Conservation (phyloP, 2,888 invertebrate genomes). For the Conus canariensis region DNA sequence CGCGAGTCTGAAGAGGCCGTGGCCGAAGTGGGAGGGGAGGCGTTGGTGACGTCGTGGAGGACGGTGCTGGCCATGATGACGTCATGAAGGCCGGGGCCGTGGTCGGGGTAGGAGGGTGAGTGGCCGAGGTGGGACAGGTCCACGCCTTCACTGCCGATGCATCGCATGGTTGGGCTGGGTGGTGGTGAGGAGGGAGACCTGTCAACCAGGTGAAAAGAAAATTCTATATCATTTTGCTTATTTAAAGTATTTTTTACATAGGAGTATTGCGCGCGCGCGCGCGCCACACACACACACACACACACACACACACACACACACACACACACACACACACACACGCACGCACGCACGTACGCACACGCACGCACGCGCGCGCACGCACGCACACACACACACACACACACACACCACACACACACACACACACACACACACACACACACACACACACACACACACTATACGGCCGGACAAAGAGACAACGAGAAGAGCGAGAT, state of each 20-base stretch:
- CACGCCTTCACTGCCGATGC: slow-evolving; percentile 2
- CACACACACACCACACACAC: not conserved
- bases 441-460: slow-evolving; percentile 15
- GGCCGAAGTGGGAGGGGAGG: not conserved
- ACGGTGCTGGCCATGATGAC: not conserved
- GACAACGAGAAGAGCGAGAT: no score
- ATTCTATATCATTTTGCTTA: not conserved
- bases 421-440: slow-evolving; percentile 19
- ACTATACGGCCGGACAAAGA: no score
- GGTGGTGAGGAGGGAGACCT: not conserved
- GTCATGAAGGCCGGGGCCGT: not conserved
- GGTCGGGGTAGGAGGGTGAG: not conserved
- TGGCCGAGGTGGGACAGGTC: not conserved
- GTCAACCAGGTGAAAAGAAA: not conserved
- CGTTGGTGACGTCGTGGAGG: not conserved
- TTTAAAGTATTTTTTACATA: not conserved
- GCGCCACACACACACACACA: no score
- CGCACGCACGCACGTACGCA: no score
- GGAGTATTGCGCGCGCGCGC: not conserved
- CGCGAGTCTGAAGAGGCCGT: no score
- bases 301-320: slow-evolving; percentile 9
- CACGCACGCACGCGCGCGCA: not conserved
- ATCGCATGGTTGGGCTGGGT: not conserved
- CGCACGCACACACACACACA: not conserved
- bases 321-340: slow-evolving; percentile 17